Base-by-base conservation (phyloP, 2,888 invertebrate genomes). In the Heliconius erato region DNA sequence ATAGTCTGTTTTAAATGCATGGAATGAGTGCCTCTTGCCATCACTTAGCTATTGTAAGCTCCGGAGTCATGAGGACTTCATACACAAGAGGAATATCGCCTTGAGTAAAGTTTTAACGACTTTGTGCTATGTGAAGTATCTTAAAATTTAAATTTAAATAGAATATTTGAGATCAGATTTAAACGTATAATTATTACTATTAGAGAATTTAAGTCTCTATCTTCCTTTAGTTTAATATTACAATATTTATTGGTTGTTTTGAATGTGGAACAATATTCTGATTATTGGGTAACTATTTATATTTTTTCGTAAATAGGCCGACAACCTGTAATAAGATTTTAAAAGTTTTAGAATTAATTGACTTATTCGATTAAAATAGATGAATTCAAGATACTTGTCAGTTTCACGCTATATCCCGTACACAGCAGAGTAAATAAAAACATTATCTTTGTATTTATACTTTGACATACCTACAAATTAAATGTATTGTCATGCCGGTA, bases 1-100 rank as follows among this genome's bases (percentile, higher is more conserved):
- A 35, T 32, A 32, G 54, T 79, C 79, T 74, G 78, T 79, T 81
- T 83, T 79, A 81, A 83, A 83, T 83, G 79, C 81, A 81, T 81
- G 69, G 74, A 81, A 83, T 65, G 72, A 81, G 79, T 74, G 80
- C 68, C 68, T 79, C 63, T 83, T 79, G 79, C 81, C 79, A 79
- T 68, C 74, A 44, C 76, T 74, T 79, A 83, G 67, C 59, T 71
- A 79, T 71, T 63, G 63, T 71, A 49, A 68, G 67, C 59, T 79
- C 40, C 72, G 23, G 35, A 79, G 32, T 69, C 68, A 79, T 71
- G 71, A 79, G 71, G 71, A 69, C 59, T 79, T 79, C 71, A 63
- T 79, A 79, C 74, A 74, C 74, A 74, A 74, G 59, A 74, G 74
- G 35, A 74, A 54, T 74, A 59, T 28, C 35, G 74, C 74, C 74